Evolutionary conservation across 2,113 vertebrate species (phyloP).

Genomic region (Zosterops lateralis): DNA sequence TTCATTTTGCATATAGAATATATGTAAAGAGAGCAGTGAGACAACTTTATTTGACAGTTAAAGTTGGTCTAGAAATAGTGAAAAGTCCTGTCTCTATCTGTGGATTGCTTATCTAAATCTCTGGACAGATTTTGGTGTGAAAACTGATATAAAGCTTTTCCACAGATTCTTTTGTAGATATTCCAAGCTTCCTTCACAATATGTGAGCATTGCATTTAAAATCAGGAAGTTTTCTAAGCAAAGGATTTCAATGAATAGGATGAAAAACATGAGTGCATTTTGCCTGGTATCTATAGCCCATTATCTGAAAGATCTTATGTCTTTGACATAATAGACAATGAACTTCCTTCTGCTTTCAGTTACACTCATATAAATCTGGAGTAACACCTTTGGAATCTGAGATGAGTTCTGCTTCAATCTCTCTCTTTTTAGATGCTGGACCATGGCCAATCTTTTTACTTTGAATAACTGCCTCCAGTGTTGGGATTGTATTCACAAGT

Average conservation of each 20-base stretch:
- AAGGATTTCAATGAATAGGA: background rate
- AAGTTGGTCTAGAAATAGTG: background rate
- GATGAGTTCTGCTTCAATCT: conserved; percentile 3
- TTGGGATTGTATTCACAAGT: background rate
- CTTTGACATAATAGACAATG: background rate
- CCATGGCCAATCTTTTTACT: background rate
- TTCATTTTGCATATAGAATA: background rate
- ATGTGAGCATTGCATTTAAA: background rate
- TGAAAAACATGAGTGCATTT: background rate
- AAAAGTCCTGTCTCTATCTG: background rate
- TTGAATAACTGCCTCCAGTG: background rate
- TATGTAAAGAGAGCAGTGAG: background rate
- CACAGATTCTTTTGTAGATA: background rate
- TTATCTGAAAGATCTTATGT: background rate
- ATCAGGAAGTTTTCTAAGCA: background rate
- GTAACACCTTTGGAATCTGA: conserved; percentile 37
- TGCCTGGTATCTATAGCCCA: background rate
- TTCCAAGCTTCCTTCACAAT: background rate
- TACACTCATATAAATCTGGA: conserved; percentile 3
- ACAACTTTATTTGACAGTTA: background rate
- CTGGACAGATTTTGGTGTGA: background rate
- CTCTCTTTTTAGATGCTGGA: background rate
- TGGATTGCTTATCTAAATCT: background rate
- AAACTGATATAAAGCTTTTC: background rate
- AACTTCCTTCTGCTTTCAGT: conserved; percentile 30